Evolutionary conservation across 2,888 invertebrate species (phyloP).

Genomic region (Abrostola tripartita): DNA sequence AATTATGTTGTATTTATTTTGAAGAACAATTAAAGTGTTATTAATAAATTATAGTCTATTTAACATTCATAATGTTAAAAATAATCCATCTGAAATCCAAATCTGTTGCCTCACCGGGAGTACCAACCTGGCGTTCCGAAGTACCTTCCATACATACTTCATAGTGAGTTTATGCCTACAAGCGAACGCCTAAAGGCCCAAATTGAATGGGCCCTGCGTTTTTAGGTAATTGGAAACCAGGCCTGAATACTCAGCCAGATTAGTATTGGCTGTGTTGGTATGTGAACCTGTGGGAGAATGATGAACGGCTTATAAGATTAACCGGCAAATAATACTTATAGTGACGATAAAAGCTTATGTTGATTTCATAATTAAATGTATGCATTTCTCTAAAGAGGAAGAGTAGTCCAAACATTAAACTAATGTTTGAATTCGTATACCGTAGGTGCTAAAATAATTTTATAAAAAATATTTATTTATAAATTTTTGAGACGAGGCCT

Average conservation of each 20-base stretch:
- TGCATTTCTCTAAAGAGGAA: too few relatives aligned
- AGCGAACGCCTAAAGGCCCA: conserved; percentile 57
- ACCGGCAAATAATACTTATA: conserved; percentile 19
- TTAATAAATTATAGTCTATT: too few relatives aligned
- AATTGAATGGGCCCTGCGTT: conserved; percentile 71
- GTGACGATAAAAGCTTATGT: too few relatives aligned
- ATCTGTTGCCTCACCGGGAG: conserved; percentile 5
- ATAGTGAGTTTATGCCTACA: conserved; percentile 55
- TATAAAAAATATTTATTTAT: too few relatives aligned
- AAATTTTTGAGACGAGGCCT: too few relatives aligned
- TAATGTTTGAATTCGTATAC: too few relatives aligned
- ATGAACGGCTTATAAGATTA: conserved; percentile 38
- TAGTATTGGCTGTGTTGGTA: conserved; percentile 57
- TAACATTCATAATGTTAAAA: too few relatives aligned
- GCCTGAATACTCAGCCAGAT: conserved; percentile 59
- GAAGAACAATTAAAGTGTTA: too few relatives aligned
- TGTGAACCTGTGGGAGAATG: conserved; percentile 44
- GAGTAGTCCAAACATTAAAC: too few relatives aligned
- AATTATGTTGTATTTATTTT: too few relatives aligned
- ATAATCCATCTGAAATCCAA: conserved; percentile 12
- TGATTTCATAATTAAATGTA: too few relatives aligned
- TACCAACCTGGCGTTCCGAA: conserved; percentile 33
- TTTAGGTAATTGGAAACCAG: conserved; percentile 71
- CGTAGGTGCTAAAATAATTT: too few relatives aligned
- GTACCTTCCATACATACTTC: conserved; percentile 59